A percentile compares a stretch with the other conserved stretches of the same genome.
Evolutionary conservation across 2,888 invertebrate species (phyloP).

Genomic region (Caenorhabditis sp.): DNA sequence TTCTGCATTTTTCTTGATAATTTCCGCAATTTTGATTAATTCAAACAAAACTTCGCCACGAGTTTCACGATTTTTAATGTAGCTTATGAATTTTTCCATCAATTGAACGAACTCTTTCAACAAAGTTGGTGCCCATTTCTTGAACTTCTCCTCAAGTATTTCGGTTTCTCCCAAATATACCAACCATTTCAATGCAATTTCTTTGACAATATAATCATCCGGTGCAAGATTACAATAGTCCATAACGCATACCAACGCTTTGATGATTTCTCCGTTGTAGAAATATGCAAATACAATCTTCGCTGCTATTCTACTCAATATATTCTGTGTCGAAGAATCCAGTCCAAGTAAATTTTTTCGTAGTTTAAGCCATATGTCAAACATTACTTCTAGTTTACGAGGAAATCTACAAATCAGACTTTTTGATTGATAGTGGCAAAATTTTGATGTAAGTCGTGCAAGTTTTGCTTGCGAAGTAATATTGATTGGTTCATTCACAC

Average conservation of each 20-base stretch:
- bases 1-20: constrained; percentile 9
- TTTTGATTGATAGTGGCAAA: not conserved
- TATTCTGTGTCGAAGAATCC: not conserved
- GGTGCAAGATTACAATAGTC: constrained; percentile 22
- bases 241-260: constrained; percentile 25
- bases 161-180: constrained; percentile 37
- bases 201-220: constrained; percentile 12
- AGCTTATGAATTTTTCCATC: not conserved
- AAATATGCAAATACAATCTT: not conserved
- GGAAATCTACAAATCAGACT: not conserved
- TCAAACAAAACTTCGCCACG: constrained; percentile 6
- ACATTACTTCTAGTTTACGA: not conserved
- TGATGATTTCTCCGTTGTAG: constrained; percentile 3
- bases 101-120: constrained; percentile 7
- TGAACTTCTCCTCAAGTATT: constrained; percentile 19
- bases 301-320: not conserved
- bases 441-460: not conserved
- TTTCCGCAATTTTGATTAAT: constrained; percentile 8
- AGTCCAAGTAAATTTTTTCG: not conserved
- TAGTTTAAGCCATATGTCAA: not conserved
- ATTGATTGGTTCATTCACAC: not conserved
- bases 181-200: constrained; percentile 26
- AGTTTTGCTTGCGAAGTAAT: not conserved
- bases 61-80: not conserved
- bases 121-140: constrained; percentile 13